Base-by-base conservation (phyloP, 2,113 vertebrate species). In the Plecturocebus donacophilus region DNA sequence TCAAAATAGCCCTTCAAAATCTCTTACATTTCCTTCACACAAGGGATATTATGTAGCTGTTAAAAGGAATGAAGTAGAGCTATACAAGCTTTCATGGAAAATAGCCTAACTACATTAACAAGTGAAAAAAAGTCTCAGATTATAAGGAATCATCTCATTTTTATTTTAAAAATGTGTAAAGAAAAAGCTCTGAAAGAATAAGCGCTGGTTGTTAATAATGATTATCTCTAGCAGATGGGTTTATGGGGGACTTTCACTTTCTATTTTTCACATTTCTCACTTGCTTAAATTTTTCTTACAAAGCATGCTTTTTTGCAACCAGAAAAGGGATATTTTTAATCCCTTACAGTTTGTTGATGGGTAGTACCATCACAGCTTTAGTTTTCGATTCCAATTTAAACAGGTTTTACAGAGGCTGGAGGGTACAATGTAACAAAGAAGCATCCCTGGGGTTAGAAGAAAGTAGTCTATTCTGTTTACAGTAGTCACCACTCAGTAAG, bases 281-380 rank as follows among this genome's bases (percentile, higher is more conserved):
- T 95, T 61, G 19, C 86, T 83, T 49, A 77, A 88, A 83, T 79
- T 94, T 45, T 94, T 92, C 38, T 90, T 80, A 94, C n/a, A 86
- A 82, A 76, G 73, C 47, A 68, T 79, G 40, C 20, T 21, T 77
- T 84, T 30, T 77, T 80, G 35, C 35, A 54, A 77, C 81, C 42
- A 95, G n/a, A 42, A 85, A 81, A 92, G 79, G 23, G 13, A 21
- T 87, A 40, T 70, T 61, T 90, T 92, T 84, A 94, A 87, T 20
- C 21, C 64, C 42, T 61, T 61, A 23, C 4, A 79, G 58, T 92
- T 83, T 32, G 30, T 49, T 10, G 4, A 56, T 19, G 86, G 1
- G 45, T 70, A 61, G 45, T 70, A 76, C 3, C 32, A 86, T 38
- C 23, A 86, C 21, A 86, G 42, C n/a, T 85, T 95, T 56, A 68